These are phyloP conservation scores for Glyphotaelius pellucidus DNA, from an alignment of 2,888 invertebrate genomes.

Conservation along the genomic window DNA sequence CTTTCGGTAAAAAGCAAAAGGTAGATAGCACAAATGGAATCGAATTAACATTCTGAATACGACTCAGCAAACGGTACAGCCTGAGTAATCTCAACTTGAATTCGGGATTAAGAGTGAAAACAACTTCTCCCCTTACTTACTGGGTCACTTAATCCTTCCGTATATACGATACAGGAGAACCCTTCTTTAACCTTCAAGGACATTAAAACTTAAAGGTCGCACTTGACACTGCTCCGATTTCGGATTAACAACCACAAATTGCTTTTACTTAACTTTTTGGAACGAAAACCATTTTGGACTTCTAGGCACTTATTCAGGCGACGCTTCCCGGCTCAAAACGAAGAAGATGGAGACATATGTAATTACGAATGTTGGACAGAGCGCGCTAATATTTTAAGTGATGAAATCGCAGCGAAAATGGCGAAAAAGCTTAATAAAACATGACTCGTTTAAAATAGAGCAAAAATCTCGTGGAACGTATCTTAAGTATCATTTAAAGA, in stretches of 20 bases:
- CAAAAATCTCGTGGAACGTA: too few species aligned
- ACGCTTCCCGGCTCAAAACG: too few species aligned
- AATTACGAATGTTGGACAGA: too few species aligned
- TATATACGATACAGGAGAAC: conserved; percentile 32
- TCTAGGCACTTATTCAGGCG: not conserved
- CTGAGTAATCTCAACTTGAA: conserved; percentile 41
- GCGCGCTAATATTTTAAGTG: too few species aligned
- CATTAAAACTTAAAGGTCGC: conserved; percentile 61
- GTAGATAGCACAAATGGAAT: not conserved
- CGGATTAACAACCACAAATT: conserved; percentile 58
- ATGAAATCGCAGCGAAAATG: too few species aligned
- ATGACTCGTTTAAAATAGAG: too few species aligned
- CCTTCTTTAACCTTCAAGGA: conserved; percentile 58
- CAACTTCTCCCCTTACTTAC: conserved; percentile 44
- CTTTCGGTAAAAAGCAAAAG: not conserved
- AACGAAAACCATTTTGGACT: conserved; percentile 43
- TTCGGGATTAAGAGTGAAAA: conserved; percentile 53
- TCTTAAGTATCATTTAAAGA: too few species aligned
- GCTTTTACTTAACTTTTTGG: conserved; percentile 26
- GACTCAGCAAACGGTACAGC: not conserved
- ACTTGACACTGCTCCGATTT: conserved; percentile 50
- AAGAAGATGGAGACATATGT: too few species aligned
- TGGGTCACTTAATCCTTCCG: conserved; percentile 51
- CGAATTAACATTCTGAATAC: conserved; percentile 13
- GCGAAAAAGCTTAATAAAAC: too few species aligned